phyloP scores from a whole-genome alignment of 2,888 invertebrate genomes.

The Synergus japonicus region DNA sequence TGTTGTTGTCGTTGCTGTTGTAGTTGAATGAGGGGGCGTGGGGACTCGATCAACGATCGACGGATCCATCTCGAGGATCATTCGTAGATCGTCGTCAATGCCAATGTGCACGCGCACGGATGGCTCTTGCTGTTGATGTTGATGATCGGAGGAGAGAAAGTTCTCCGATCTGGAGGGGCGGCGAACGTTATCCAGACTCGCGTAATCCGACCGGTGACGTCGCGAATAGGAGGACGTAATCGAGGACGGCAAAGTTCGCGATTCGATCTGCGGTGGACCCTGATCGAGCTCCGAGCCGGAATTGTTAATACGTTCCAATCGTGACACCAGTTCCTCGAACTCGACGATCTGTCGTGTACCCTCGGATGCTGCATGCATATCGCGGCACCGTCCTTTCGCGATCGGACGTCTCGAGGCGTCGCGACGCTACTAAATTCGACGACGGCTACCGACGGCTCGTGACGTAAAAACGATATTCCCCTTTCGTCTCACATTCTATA shows the following conservation, averaged over 20 bases:
- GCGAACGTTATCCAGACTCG: constrained; percentile 50
- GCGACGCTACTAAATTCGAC: constrained; percentile 69
- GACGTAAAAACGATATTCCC: constrained; percentile 38
- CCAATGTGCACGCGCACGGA: constrained; percentile 79
- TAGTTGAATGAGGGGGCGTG: constrained; percentile 47
- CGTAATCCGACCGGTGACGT: constrained; percentile 46
- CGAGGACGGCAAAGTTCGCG: constrained; percentile 36
- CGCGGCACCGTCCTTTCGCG: constrained; percentile 51
- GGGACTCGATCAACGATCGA: constrained; percentile 79
- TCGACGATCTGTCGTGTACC: constrained; percentile 74
- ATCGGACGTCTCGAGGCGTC: constrained; percentile 65
- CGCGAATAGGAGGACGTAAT: constrained; percentile 46
- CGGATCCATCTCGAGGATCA: constrained; percentile 82
- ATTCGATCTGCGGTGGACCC: constrained; percentile 13
- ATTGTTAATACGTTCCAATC: constrained; percentile 74
- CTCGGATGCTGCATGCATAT: constrained; percentile 62
- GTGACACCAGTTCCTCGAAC: constrained; percentile 75
- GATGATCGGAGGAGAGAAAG: constrained; percentile 45
- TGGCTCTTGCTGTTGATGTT: constrained; percentile 51
- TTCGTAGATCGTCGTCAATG: constrained; percentile 81
- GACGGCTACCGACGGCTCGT: background rate
- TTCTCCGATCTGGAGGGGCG: constrained; percentile 47
- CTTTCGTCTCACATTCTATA: constrained; percentile 26
- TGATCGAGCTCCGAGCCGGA: constrained; percentile 14
- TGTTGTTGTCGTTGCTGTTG: constrained; percentile 58